phyloP scores from a whole-genome alignment of 2,797 vertebrate genomes.

The Dendrocincla tyrannina region DNA sequence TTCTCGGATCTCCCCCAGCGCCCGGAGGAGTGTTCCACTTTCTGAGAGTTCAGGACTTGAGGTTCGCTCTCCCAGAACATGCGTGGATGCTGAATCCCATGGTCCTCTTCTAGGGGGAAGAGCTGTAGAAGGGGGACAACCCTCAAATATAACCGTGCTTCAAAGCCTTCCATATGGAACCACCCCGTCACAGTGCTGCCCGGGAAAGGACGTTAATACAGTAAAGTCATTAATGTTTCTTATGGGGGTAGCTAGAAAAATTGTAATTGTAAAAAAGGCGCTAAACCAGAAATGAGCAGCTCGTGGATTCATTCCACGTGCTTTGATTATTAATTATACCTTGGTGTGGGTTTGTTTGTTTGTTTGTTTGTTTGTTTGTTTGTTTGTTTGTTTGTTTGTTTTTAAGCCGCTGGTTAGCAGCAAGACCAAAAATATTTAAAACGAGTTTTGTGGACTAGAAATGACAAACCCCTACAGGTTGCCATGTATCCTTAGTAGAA shows the following conservation, averaged over 20 bases:
- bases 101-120: not conserved
- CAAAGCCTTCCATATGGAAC: accelerated
- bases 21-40: accelerated
- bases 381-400: not conserved
- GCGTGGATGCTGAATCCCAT: not conserved
- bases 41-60: not conserved
- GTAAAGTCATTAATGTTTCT: not conserved
- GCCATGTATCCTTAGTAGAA: not conserved
- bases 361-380: not conserved
- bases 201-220: not conserved
- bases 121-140: not conserved
- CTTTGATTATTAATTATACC: not conserved
- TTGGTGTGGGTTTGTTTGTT: too few relatives aligned
- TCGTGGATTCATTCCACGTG: not conserved
- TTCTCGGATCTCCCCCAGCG: accelerated
- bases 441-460: not conserved
- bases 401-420: not conserved
- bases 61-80: not conserved
- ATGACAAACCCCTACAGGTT: not conserved
- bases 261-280: not conserved
- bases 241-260: not conserved
- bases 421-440: slow-evolving; percentile 47
- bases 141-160: not conserved
- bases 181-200: not conserved
- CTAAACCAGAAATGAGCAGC: not conserved